Percentiles rank a stretch among this genome's conserved stretches.
These are phyloP conservation scores for Salvelinus alpinus DNA, from an alignment of 2,113 vertebrate species.

Conservation along the genomic window DNA sequence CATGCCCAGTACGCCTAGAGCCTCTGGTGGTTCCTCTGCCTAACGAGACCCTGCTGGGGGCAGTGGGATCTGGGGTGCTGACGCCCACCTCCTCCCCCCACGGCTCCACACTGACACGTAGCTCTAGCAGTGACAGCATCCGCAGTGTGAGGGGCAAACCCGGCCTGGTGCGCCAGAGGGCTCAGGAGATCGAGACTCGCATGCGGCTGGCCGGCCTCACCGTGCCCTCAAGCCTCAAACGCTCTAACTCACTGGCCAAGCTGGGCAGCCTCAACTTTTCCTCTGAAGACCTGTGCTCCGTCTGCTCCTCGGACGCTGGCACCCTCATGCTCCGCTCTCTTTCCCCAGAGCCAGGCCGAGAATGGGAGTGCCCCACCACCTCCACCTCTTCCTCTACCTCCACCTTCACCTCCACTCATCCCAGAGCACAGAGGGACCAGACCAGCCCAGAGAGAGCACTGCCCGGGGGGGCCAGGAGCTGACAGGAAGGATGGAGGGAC, in stretches of 20 bases:
- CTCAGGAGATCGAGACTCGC: constrained; percentile 92
- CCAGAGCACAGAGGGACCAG: constrained; percentile 41
- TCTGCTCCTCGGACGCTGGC: constrained; percentile 70
- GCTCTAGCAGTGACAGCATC: constrained; percentile 96
- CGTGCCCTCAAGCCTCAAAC: constrained; percentile 87
- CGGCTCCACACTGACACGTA: constrained; percentile 78
- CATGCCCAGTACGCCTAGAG: constrained; percentile 69
- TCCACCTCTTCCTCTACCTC: constrained; percentile 9
- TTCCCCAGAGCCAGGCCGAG: constrained; percentile 68
- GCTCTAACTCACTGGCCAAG: constrained; percentile 95
- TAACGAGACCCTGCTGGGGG: constrained; percentile 85
- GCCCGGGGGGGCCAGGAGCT: constrained; percentile 62
- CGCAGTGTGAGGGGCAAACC: constrained; percentile 88
- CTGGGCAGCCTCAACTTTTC: constrained; percentile 89
- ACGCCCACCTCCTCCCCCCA: constrained; percentile 82
- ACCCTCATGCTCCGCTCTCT: constrained; percentile 71
- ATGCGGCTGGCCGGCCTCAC: constrained; percentile 91
- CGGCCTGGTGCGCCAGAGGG: constrained; percentile 89
- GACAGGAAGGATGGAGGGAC: constrained; percentile 51
- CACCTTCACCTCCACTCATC: constrained; percentile 2
- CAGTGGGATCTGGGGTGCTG: constrained; percentile 76
- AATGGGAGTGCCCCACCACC: constrained; percentile 58
- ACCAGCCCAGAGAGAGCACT: constrained; percentile 52
- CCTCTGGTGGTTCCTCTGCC: constrained; percentile 77
- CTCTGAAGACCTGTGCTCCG: constrained; percentile 85